Evolutionary conservation across 2,888 invertebrate species (phyloP).

Genomic region (Hypercompe scribonia): DNA sequence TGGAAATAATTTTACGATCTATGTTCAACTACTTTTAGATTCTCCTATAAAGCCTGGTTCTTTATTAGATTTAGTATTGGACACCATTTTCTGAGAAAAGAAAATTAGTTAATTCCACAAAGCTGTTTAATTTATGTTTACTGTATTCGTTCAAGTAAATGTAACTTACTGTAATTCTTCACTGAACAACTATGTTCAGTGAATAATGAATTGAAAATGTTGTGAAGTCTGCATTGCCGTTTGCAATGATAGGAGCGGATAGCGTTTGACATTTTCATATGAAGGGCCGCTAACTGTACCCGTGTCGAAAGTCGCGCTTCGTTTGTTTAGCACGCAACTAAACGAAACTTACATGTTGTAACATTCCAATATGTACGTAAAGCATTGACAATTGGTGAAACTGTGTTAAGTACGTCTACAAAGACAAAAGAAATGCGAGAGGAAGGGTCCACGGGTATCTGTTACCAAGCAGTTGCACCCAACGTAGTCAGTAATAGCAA

Average conservation of each 20-base stretch:
- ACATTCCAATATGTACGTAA: slow-evolving; percentile 63
- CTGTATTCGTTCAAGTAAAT: slow-evolving; percentile 36
- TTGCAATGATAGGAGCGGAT: slow-evolving; percentile 39
- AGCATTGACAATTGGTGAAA: slow-evolving; percentile 78
- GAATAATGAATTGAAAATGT: slow-evolving; percentile 67
- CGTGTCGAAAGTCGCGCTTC: slow-evolving; percentile 72
- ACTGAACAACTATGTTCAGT: slow-evolving; percentile 53
- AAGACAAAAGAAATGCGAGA: slow-evolving; percentile 57
- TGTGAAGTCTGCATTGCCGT: slow-evolving; percentile 69
- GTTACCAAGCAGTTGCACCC: slow-evolving; percentile 26
- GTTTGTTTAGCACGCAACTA: slow-evolving; percentile 79
- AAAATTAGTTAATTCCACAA: slow-evolving; percentile 21
- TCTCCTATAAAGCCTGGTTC: slow-evolving; percentile 30
- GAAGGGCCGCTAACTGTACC: slow-evolving; percentile 77
- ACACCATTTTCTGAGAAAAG: slow-evolving; percentile 25
- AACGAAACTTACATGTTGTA: slow-evolving; percentile 67
- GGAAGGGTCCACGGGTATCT: slow-evolving; percentile 46
- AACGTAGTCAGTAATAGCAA: slow-evolving; percentile 23
- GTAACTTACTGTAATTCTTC: too few relatives aligned
- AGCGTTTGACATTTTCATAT: slow-evolving; percentile 66
- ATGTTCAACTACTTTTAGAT: slow-evolving; percentile 41
- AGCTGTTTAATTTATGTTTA: slow-evolving; percentile 32
- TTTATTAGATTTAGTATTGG: slow-evolving; percentile 34
- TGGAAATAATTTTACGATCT: slow-evolving; percentile 40
- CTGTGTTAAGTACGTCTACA: slow-evolving; percentile 59